phyloP scores from a whole-genome alignment of 2,797 vertebrate species.

The Leptoclinus maculatus region DNA sequence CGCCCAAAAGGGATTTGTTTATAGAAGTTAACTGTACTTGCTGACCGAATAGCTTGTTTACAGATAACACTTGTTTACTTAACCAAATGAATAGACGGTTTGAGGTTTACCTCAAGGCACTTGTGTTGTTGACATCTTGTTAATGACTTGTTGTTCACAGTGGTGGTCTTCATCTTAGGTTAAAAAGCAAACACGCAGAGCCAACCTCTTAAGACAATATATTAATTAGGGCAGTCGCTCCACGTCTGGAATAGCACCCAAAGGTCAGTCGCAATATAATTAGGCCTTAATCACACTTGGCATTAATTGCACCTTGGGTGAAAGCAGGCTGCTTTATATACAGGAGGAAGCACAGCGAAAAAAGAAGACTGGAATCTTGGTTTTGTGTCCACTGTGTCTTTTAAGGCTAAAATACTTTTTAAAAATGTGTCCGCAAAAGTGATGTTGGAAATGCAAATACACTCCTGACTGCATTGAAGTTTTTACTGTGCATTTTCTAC shows the following conservation, averaged over 20 bases:
- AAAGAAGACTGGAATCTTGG: background rate
- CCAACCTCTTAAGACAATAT: constrained; percentile 35
- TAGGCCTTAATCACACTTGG: constrained; percentile 33
- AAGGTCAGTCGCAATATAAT: constrained; percentile 42
- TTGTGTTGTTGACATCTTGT: constrained; percentile 67
- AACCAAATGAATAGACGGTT: constrained; percentile 51
- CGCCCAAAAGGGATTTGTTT: constrained; percentile 70
- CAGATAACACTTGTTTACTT: constrained; percentile 63
- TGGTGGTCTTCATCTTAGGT: constrained; percentile 55
- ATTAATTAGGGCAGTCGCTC: constrained; percentile 54
- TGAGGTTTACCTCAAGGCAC: constrained; percentile 52
- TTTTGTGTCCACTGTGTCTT: background rate
- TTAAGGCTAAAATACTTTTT: too few species aligned
- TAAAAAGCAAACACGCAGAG: constrained; percentile 45
- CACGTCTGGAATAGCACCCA: constrained; percentile 31
- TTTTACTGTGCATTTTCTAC: background rate
- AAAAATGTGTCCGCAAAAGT: too few species aligned
- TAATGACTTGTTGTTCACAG: constrained; percentile 70
- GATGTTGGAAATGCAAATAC: background rate
- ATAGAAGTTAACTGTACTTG: constrained; percentile 67
- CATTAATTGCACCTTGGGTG: constrained; percentile 6
- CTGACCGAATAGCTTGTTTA: constrained; percentile 62
- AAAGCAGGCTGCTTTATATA: background rate
- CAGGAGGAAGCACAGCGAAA: background rate
- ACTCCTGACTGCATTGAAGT: background rate